A percentile compares a stretch with the other conserved stretches of the same genome.
Evolutionary conservation across 2,888 invertebrate species (phyloP).

Genomic region (Thera britannica): DNA sequence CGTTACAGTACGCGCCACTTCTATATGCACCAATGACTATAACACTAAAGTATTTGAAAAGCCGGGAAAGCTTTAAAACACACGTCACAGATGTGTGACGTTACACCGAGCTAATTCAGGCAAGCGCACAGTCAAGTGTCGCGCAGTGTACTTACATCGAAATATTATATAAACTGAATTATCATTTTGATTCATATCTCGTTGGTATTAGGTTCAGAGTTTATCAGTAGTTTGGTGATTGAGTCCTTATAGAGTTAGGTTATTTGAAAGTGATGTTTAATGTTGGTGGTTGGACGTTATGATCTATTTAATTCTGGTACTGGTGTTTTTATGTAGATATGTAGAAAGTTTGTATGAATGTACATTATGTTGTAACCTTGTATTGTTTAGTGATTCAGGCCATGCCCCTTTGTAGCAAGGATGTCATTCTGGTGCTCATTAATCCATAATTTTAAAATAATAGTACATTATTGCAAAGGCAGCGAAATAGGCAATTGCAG

Average conservation of each 20-base stretch:
- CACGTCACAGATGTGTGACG: neutral
- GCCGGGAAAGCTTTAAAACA: neutral
- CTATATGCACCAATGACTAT: neutral
- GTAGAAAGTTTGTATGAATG: neutral
- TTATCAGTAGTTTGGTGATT: conserved; percentile 18
- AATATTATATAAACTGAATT: neutral
- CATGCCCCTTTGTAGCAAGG: neutral
- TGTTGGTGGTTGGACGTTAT: neutral
- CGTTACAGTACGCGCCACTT: conserved; percentile 9
- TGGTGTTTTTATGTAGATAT: conserved; percentile 7
- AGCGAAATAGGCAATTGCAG: too few relatives aligned
- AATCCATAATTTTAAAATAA: neutral
- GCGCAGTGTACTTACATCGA: conserved; percentile 4
- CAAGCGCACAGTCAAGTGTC: neutral
- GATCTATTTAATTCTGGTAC: conserved; percentile 4
- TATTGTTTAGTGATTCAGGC: neutral
- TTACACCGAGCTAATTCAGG: neutral
- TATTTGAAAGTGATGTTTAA: conserved; percentile 5
- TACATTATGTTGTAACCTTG: neutral
- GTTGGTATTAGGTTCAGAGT: conserved; percentile 19
- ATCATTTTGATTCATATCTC: conserved; percentile 1
- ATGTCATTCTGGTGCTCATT: neutral
- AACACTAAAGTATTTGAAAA: neutral
- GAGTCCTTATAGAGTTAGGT: conserved; percentile 13
- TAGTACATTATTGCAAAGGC: too few relatives aligned